Conservation (phyloP, 2,888 invertebrate genomes). For the Volucella inanis region DNA sequence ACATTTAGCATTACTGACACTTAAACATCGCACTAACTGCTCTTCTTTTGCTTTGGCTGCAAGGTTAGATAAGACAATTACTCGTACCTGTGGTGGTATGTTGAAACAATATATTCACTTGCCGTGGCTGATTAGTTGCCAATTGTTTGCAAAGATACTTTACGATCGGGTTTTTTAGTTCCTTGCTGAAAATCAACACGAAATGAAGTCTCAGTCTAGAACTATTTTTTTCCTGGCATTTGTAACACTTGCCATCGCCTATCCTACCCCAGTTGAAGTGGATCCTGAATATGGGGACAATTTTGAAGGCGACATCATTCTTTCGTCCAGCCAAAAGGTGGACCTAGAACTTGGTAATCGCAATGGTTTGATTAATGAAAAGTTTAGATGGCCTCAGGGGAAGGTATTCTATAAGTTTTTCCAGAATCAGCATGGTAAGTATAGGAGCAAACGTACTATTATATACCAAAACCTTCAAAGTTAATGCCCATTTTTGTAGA, state of each 20-base stretch:
- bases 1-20: too few species aligned
- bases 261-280: slow-evolving; percentile 31
- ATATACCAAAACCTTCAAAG: neutral
- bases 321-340: slow-evolving; percentile 82
- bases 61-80: neutral
- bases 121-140: neutral
- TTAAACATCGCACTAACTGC: too few species aligned
- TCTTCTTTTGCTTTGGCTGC: neutral
- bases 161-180: slow-evolving; percentile 9
- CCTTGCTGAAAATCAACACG: neutral
- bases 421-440: slow-evolving; percentile 47
- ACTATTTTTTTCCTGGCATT: slow-evolving; percentile 2
- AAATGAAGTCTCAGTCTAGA: slow-evolving; percentile 37
- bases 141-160: neutral
- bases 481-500: slow-evolving; percentile 75
- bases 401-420: slow-evolving; percentile 87
- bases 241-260: slow-evolving; percentile 9
- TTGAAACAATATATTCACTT: neutral
- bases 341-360: slow-evolving; percentile 76
- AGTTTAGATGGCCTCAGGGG: slow-evolving; percentile 86
- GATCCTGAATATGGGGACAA: slow-evolving; percentile 90
- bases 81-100: too few species aligned
- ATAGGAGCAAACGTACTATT: too few species aligned
- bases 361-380: slow-evolving; percentile 85
- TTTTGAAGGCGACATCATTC: slow-evolving; percentile 89